These are phyloP conservation scores for Sebastes goodei DNA, from an alignment of 2,797 vertebrate species.

Conservation along the genomic window DNA sequence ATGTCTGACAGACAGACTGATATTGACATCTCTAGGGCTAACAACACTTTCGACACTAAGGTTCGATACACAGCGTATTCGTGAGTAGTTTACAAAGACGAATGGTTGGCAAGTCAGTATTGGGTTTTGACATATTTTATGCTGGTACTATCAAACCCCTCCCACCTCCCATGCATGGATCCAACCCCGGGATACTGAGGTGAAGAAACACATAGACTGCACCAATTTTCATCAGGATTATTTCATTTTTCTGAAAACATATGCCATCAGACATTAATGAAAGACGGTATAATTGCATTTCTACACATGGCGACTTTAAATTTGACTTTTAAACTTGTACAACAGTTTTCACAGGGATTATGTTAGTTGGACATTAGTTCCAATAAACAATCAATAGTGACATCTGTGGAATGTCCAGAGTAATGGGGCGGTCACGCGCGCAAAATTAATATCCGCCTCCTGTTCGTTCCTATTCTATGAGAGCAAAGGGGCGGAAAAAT, in stretches of 20 bases:
- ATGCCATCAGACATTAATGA: too few relatives aligned
- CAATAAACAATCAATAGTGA: too few relatives aligned
- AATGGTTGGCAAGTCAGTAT: neutral
- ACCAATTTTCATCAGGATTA: neutral
- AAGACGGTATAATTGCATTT: too few relatives aligned
- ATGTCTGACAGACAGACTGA: neutral
- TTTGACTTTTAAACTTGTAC: neutral
- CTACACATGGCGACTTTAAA: too few relatives aligned
- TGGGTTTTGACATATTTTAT: neutral
- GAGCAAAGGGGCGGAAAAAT: too few relatives aligned
- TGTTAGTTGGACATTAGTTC: too few relatives aligned
- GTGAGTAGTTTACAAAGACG: neutral
- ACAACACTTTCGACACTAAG: neutral
- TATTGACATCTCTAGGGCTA: neutral
- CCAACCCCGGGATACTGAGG: too few relatives aligned
- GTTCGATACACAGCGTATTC: neutral
- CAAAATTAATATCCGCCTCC: too few relatives aligned
- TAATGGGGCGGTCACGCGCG: too few relatives aligned
- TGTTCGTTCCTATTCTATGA: too few relatives aligned
- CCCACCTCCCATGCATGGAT: neutral
- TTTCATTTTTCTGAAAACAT: neutral
- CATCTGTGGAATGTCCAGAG: rapidly evolving
- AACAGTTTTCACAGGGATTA: neutral
- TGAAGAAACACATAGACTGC: neutral
- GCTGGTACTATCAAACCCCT: neutral